A percentile compares a stretch with the other conserved stretches of the same genome.
phyloP scores from a whole-genome alignment of 2,888 invertebrate species.

The Coenonympha glycerion region DNA sequence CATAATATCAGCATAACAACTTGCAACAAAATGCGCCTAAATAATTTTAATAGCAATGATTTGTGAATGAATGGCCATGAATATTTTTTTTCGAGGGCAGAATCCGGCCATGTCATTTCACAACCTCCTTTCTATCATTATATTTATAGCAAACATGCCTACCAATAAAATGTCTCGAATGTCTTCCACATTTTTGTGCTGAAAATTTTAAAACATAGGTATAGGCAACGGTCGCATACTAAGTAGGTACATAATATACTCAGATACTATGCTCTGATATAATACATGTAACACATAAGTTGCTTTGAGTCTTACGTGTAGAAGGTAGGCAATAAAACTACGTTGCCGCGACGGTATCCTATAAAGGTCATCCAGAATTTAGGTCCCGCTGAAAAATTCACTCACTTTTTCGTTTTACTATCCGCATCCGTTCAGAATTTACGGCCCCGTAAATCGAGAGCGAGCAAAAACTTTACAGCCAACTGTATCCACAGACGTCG shows the following conservation, averaged over 20 bases:
- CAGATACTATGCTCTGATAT: background rate
- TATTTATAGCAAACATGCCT: no score
- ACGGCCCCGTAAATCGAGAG: conserved; percentile 63
- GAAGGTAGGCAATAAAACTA: conserved; percentile 31
- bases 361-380: conserved; percentile 37
- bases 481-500: conserved; percentile 45
- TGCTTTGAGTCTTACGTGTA: conserved; percentile 15
- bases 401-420: conserved; percentile 58
- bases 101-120: no score
- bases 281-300: conserved; percentile 2
- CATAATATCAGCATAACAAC: no score
- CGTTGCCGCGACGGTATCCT: conserved; percentile 27
- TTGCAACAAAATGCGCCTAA: no score
- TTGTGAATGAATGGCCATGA: no score
- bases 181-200: background rate
- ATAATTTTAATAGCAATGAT: no score
- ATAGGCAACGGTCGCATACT: background rate
- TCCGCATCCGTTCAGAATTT: conserved; percentile 63
- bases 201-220: background rate
- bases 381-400: conserved; percentile 60
- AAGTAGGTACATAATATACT: no score
- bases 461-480: conserved; percentile 59
- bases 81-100: no score
- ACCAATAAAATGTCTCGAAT: background rate
- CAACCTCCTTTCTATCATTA: no score